A percentile compares a stretch with the other conserved stretches of the same genome.
Conservation (phyloP, 2,113 vertebrate species). For the Equus quagga region DNA sequence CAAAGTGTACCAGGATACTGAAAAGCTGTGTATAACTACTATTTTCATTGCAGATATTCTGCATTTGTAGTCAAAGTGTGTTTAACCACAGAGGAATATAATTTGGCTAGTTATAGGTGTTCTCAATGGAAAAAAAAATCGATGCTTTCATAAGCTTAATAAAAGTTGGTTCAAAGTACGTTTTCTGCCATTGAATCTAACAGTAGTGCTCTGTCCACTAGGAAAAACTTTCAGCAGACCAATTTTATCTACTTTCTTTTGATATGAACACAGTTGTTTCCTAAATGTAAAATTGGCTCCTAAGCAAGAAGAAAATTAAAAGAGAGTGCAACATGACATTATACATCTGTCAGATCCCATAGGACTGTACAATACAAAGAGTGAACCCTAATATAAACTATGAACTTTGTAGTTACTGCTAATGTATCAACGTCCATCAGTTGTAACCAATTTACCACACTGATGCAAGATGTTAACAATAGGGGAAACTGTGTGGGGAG, state of each 20-base stretch:
- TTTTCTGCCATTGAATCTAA: slow-evolving; percentile 53
- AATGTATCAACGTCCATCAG: background rate
- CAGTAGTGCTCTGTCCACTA: background rate
- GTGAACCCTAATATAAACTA: background rate
- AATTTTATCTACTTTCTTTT: slow-evolving; percentile 57
- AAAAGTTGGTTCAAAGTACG: slow-evolving; percentile 53
- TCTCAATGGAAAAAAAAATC: background rate
- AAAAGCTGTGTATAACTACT: background rate
- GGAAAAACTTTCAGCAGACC: slow-evolving; percentile 42
- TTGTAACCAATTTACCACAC: background rate
- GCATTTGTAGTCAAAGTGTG: slow-evolving; percentile 42
- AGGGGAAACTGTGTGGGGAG: background rate
- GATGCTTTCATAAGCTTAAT: slow-evolving; percentile 54
- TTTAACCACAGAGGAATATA: slow-evolving; percentile 1
- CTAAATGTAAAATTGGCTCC: slow-evolving; percentile 15
- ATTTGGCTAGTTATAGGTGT: slow-evolving; percentile 44
- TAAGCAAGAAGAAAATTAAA: slow-evolving; percentile 48
- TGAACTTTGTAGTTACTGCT: background rate
- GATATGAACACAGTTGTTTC: slow-evolving; percentile 4
- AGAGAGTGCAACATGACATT: background rate
- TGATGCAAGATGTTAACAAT: background rate
- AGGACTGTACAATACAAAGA: background rate
- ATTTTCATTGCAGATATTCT: slow-evolving; percentile 33
- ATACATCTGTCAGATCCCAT: background rate
- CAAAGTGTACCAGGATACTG: background rate